Conservation (phyloP, 1,140 invertebrate genomes). For the Ips nitidus region DNA sequence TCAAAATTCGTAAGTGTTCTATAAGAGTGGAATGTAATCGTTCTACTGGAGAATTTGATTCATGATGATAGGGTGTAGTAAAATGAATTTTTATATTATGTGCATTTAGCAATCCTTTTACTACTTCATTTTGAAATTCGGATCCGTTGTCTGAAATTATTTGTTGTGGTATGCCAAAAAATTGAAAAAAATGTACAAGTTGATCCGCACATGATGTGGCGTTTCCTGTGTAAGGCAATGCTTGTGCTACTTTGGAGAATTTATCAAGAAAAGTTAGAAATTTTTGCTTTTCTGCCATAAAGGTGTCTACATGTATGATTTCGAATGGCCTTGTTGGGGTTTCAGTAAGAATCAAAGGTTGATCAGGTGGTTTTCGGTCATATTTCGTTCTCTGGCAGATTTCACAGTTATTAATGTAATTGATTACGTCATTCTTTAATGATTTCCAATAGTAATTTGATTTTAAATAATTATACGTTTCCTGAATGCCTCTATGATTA, state of each 20-base stretch:
- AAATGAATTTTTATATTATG: slow-evolving; percentile 48
- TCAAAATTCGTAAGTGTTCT: slow-evolving; percentile 45
- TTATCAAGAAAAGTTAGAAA: slow-evolving; percentile 12
- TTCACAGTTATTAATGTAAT: slow-evolving; percentile 31
- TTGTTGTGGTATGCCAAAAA: slow-evolving; percentile 35
- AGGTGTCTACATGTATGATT: slow-evolving; percentile 1
- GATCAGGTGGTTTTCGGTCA: slow-evolving; percentile 6
- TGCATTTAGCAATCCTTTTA: slow-evolving; percentile 39
- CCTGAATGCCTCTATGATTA: slow-evolving; percentile 33
- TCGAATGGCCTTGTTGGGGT: slow-evolving; percentile 1
- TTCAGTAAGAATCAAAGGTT: slow-evolving; percentile 15
- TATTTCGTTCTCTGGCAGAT: slow-evolving; percentile 12
- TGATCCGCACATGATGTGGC: slow-evolving; percentile 20
- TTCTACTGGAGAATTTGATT: slow-evolving; percentile 48
- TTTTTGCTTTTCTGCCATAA: background rate
- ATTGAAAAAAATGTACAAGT: slow-evolving; percentile 37
- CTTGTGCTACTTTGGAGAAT: slow-evolving; percentile 35
- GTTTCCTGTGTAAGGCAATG: slow-evolving; percentile 20
- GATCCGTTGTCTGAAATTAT: slow-evolving; percentile 38
- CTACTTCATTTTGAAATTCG: slow-evolving; percentile 41
- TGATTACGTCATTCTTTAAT: slow-evolving; percentile 1
- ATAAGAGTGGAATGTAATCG: slow-evolving; percentile 37
- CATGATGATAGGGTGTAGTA: slow-evolving; percentile 46
- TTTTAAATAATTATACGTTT: slow-evolving; percentile 27
- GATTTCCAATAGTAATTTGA: slow-evolving; percentile 21